Percentiles rank a stretch among this genome's conserved stretches.
phyloP scores from a whole-genome alignment of 2,113 vertebrate species.

The Chunga burmeisteri region DNA sequence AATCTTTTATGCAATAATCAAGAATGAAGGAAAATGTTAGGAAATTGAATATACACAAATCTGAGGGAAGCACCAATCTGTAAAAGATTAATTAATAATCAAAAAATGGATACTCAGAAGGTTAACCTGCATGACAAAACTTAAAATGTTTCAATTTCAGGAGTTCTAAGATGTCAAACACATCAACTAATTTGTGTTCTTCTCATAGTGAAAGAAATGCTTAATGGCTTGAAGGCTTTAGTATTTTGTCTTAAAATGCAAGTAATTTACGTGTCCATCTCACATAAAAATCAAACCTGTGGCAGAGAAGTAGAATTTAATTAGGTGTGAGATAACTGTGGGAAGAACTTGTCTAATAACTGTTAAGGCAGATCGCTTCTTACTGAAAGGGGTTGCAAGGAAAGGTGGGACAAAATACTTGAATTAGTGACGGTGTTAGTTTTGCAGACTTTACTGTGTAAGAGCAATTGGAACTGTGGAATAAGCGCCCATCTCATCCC shows the following conservation, averaged over 20 bases:
- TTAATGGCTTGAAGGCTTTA: neutral
- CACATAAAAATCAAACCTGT: conserved; percentile 6
- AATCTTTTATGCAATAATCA: neutral
- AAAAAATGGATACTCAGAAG: neutral
- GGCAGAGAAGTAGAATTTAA: conserved; percentile 11
- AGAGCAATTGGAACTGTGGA: neutral
- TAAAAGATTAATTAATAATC: neutral
- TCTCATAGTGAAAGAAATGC: neutral
- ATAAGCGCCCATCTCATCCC: neutral
- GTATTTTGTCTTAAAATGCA: neutral
- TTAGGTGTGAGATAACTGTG: neutral
- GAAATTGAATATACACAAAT: neutral
- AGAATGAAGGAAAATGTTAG: neutral
- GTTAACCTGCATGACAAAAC: neutral
- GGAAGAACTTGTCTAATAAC: neutral
- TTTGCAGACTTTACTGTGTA: neutral
- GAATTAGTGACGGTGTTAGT: neutral
- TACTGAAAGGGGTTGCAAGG: neutral
- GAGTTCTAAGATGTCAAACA: neutral
- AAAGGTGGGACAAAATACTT: neutral
- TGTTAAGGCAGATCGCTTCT: neutral
- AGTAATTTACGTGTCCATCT: neutral
- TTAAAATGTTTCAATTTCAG: neutral
- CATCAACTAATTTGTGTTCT: neutral
- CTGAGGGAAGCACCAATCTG: conserved; percentile 4